Evolutionary conservation across 2,797 vertebrate genomes (phyloP), one percentile per base, ranked within the genome.

Genomic region (Parotocinclus haroldoi): DNA sequence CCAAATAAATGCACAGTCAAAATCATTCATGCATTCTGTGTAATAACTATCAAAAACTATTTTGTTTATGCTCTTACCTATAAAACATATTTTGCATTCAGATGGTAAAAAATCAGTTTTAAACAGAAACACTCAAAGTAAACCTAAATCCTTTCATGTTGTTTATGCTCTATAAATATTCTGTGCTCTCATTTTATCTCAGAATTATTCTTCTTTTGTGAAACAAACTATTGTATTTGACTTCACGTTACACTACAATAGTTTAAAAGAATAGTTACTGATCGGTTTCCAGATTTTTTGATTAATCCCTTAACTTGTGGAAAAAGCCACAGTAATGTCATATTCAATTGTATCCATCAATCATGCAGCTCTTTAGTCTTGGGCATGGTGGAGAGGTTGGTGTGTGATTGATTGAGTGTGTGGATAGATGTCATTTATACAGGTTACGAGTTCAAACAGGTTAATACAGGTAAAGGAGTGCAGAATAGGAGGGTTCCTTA

Each of bases 11-110:
- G 68, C 56, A 14, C 38, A 42, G 38, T 50, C 54, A 60, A 58
- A 40, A 44, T 12, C 38, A 16, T 46, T 44, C 49, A 49, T 53
- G 64, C 27, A 7, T 46, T 46, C 62, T 52, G 37, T 46, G 50
- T 10, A 57, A 52, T 51, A 19, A 16, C 2, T 49, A 38, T 69
- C 44, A 50, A 38, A n/a, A 70, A 18, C n/a, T 51, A 63, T 62
- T 46, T 62, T 17, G 56, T 74, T 5, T 36, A 64, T 68, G 58
- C n/a, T 50, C 52, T 44, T 5, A 55, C 9, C 36, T 53, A 36
- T 40, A 9, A 38, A 39, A 18, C 55, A 36, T 49, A 61, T 62
- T 52, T 78, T 58, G 18, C 9, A 1, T 66, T 69, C 9, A 74
- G 17, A 46, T 13, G 44, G 61, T 19, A 49, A 45, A 7, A n/a